Conservation (phyloP, 2,113 vertebrate species). For the Rhinogobius similis region DNA sequence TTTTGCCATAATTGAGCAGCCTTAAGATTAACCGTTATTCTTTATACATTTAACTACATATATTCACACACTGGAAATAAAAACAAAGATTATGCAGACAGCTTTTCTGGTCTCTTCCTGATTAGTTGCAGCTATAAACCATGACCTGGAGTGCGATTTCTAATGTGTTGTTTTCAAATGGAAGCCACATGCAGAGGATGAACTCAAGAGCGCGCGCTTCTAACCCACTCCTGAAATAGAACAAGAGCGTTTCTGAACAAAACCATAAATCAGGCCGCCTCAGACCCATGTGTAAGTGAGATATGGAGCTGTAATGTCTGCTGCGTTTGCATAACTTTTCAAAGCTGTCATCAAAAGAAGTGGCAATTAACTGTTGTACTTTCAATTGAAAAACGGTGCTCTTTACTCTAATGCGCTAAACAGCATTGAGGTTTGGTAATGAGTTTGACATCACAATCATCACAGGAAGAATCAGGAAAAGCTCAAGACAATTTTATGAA, state of each 20-base stretch:
- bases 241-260: constrained; percentile 9
- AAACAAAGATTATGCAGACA: background rate
- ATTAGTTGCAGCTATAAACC: background rate
- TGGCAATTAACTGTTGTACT: background rate
- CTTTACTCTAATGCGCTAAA: no score
- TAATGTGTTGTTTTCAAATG: constrained; percentile 13
- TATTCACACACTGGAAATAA: background rate
- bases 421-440: no score
- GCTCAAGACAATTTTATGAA: no score
- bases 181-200: constrained; percentile 6
- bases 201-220: constrained; percentile 20
- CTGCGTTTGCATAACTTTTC: background rate
- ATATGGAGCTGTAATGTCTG: background rate
- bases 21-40: background rate
- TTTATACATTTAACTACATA: background rate
- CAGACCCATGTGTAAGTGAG: constrained; percentile 3
- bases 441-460: no score
- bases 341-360: background rate
- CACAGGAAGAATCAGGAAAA: no score
- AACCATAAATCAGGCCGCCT: constrained; percentile 5
- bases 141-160: constrained; percentile 5
- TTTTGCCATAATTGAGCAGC: no score
- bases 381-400: background rate
- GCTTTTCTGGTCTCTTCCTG: constrained; percentile 1
- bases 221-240: constrained; percentile 31